Base-by-base conservation (phyloP, 2,797 vertebrate species). In the Typhlichthys eigenmanni region DNA sequence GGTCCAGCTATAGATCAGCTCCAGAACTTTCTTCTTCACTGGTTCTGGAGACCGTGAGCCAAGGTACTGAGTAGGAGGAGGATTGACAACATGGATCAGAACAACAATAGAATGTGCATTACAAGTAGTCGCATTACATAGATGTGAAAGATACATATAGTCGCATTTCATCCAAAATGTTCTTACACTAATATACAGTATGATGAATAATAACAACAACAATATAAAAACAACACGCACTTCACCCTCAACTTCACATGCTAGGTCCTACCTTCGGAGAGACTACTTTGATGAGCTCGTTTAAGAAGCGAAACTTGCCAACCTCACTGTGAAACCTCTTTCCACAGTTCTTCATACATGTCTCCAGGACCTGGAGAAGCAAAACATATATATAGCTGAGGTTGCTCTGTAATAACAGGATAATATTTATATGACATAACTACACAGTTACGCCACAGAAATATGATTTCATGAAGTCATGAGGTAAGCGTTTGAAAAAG, bases 281-380 rank as follows among this genome's bases (percentile, higher is more conserved):
- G 71, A 99, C 97, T 32, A 99, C 97, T 87, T 99, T 99, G 92
- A 99, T 98, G 72, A 99, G 95, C 69, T 99, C 97, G 0, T 98
- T 99, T 69, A 99, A 96, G 79, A 99, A 99, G 70, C 97, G 95
- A 86, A 98, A 99, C 78, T 98, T 99, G 68, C 96, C 97, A 75
- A 99, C 96, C 87, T 99, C 97, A 0, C 90, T 95, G 0, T 99
- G 97, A 84, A 99, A 98, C 60, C 94, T 90, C 77, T 96, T 98
- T 69, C 97, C 96, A 0, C 97, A 99, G 88, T 78, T 96, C 83
- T 97, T 98, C 96, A 99, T 97, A 76, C 97, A 99, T 0, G 93
- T 94, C 78, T 98, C 96, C 87, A 99, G 82, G 60, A 98, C 96
- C 97, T 99, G 13, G 1, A 6, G 3, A 55, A 17, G 7, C 52